Evolutionary conservation across 2,797 vertebrate species (phyloP), one percentile per base, ranked within the genome.

Genomic region (Gambusia yucatana): DNA sequence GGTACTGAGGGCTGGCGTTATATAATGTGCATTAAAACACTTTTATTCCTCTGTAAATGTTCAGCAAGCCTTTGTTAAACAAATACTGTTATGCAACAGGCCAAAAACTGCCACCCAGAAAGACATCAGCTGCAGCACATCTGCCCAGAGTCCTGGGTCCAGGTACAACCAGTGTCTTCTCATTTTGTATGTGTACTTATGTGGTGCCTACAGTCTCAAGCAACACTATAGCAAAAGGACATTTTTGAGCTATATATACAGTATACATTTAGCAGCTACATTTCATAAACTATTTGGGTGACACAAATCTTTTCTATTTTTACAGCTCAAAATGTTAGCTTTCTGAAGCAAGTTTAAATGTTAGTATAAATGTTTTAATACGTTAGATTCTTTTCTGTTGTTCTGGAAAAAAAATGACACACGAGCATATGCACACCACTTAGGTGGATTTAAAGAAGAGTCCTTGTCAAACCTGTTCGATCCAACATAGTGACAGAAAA

Each of bases 61-160:
- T 16, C 30, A 50, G 11, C 25, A 59, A 76, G 22, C 33, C 72
- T 28, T 20, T 50, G 46, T 73, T 55, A 74, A 76, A 3, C 22
- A 71, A 43, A 4, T 83, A 39, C 36, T 76, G 82, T 52, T 61
- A 52, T 55, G 25, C 16, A 87, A 81, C 84, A 96, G 95, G 87
- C 75, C 74, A 77, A 95, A 92, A 79, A 76, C 81, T 76, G 91
- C 48, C 76, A 86, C 17, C 75, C 78, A 78, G 39, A 77, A 33
- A 74, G 89, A 93, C 1, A 75, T 85, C 48, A 86, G 55, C 57
- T 67, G 77, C 20, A 13, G 46, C 44, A 39, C 57, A 50, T 2
- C 86, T 13, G 3, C 77, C 33, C 44, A 82, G 3, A 20, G 74
- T 48, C 44, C 84, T 33, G 57, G 78, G 25, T 89, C 90, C 87